Evolutionary conservation across 2,113 vertebrate genomes (phyloP).

Genomic region (Ciconia stormi): DNA sequence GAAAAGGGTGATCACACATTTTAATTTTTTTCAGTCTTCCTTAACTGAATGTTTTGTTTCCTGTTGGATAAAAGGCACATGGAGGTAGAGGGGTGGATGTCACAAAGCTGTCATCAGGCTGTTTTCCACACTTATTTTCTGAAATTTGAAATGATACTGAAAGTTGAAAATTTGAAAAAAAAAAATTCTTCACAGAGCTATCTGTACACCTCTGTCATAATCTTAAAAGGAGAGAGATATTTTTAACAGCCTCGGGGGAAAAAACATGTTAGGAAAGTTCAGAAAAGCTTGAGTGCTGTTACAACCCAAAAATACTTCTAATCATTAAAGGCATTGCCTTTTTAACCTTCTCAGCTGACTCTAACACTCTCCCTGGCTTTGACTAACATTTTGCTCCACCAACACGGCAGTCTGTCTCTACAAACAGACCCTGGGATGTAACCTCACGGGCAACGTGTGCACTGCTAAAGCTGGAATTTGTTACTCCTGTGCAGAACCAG

Average conservation of each 20-base stretch:
- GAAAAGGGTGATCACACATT: neutral
- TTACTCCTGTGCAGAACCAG: neutral
- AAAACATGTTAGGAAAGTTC: slow-evolving; percentile 42
- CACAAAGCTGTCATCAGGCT: slow-evolving; percentile 48
- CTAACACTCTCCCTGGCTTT: neutral
- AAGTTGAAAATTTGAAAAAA: neutral
- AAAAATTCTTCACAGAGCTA: neutral
- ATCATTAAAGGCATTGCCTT: slow-evolving; percentile 21
- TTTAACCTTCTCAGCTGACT: slow-evolving; percentile 6
- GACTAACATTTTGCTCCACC: neutral
- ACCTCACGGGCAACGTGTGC: rapidly evolving
- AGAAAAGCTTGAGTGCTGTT: slow-evolving; percentile 26
- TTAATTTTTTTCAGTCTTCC: neutral
- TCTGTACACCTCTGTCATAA: slow-evolving; percentile 55
- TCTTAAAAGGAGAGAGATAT: slow-evolving; percentile 24
- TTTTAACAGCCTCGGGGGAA: slow-evolving; percentile 47
- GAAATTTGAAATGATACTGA: slow-evolving; percentile 38
- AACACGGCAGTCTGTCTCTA: neutral
- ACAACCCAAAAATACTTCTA: slow-evolving; percentile 12
- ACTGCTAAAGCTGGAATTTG: neutral
- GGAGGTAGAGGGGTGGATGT: slow-evolving; percentile 9
- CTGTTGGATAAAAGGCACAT: slow-evolving; percentile 4
- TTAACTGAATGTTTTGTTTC: slow-evolving; percentile 14
- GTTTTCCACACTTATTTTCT: slow-evolving; percentile 48
- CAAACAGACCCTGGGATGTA: neutral